Evolutionary conservation across 2,888 invertebrate species (phyloP), one percentile per base, ranked within the genome.

Genomic region (Coenonympha glycerion): DNA sequence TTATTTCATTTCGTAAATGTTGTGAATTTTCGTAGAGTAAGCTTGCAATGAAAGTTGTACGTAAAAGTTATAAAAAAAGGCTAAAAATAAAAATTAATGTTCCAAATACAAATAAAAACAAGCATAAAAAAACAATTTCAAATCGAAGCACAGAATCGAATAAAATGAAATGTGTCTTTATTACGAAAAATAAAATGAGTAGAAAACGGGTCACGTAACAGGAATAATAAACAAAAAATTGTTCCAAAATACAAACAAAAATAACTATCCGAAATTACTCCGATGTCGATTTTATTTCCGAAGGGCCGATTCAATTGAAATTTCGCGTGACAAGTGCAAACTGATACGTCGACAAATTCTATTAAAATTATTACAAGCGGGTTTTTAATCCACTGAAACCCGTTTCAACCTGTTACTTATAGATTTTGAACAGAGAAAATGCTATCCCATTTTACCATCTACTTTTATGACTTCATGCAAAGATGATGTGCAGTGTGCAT

Each of bases 161-260:
- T 41, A 2, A 28, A 41, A 41, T 19, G n/a, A 28, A 28, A 41
- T 26, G 18, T 28, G n/a, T 6, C 3, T n/a, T n/a, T 28, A 6
- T 28, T 18, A 18, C n/a, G 28, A 41, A 15, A n/a, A 26, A 28
- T 11, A 41, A 28, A 28, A 18, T n/a, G 3, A 5, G 8, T 11
- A 15, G n/a, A 41, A 41, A 18, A 28, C 19, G 13, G 18, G 28
- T 28, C 41, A 24, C 15, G 11, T 28, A 28, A 41, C 41, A 28
- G 18, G 16, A 26, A 40, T 16, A 22, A 40, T 26, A 26, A 40
- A 40, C 40, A 40, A 40, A 40, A 26, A 41, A 6, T 26, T 40
- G 26, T 26, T 26, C 13, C 15, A 36, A 21, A 36, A 36, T 36
- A 21, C 36, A 36, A 19, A 36, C 36, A 26, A 40, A 26, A 39